Conservation (phyloP, 1,140 invertebrate genomes). For the Cardiocondyla obscurior region DNA sequence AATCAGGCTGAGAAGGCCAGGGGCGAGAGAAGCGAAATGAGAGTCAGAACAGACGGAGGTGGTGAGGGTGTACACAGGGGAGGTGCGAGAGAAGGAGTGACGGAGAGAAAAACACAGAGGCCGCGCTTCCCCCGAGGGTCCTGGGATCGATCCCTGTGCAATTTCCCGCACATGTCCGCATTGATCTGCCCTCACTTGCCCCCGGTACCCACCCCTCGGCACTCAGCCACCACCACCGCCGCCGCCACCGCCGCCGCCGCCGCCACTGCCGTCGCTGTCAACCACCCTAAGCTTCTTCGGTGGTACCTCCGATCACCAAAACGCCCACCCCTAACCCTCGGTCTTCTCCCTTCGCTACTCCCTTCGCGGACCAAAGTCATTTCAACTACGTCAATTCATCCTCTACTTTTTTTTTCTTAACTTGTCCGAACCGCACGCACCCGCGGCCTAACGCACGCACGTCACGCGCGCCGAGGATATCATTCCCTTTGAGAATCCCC, state of each 20-base stretch:
- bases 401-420: conserved; percentile 68
- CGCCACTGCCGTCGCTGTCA: conserved; percentile 39
- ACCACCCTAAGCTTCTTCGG: conserved; percentile 65
- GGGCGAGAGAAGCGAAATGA: conserved; percentile 38
- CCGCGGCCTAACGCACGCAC: conserved; percentile 35
- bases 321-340: conserved; percentile 41
- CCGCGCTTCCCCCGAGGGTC: conserved; percentile 76
- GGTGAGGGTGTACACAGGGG: conserved; percentile 39
- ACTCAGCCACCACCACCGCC: conserved; percentile 53
- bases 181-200: conserved; percentile 83
- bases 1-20: conserved; percentile 49
- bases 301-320: conserved; percentile 60
- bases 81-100: conserved; percentile 37
- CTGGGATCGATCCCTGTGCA: conserved; percentile 82
- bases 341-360: conserved; percentile 47
- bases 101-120: conserved; percentile 65
- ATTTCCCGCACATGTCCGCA: conserved; percentile 84
- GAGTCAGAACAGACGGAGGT: conserved; percentile 42
- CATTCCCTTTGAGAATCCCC: conserved; percentile 9
- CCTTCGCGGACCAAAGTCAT: conserved; percentile 69
- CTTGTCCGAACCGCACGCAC: conserved; percentile 42
- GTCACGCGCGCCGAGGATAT: conserved; percentile 53
- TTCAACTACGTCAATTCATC: conserved; percentile 72
- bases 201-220: conserved; percentile 73
- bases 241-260: conserved; percentile 17